Percentiles rank a stretch among this genome's conserved stretches.
phyloP scores from a whole-genome alignment of 2,888 invertebrate genomes.

The Agelastica alni region DNA sequence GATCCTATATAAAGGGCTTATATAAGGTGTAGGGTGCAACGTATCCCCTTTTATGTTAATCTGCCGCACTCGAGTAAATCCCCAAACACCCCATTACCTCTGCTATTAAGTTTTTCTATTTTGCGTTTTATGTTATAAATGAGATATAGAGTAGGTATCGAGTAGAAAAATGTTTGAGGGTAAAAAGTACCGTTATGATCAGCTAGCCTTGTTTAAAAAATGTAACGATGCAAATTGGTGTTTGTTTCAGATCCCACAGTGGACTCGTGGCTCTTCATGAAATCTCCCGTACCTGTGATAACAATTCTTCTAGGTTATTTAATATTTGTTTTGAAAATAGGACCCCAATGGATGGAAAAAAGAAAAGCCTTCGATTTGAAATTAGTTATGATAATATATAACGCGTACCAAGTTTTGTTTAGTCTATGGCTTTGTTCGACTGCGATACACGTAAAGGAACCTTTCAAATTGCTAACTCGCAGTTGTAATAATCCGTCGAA shows the following conservation, averaged over 20 bases:
- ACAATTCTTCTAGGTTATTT: constrained; percentile 69
- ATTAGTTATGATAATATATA: constrained; percentile 75
- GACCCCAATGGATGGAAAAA: constrained; percentile 77
- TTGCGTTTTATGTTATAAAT: no score
- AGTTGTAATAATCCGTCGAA: constrained; percentile 45
- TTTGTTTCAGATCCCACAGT: constrained; percentile 72
- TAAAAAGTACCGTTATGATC: no score
- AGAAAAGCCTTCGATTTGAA: constrained; percentile 75
- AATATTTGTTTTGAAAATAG: constrained; percentile 74
- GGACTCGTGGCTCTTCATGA: constrained; percentile 78
- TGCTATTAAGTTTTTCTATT: no score
- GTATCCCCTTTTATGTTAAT: no score
- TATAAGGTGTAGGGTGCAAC: no score
- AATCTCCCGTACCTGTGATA: constrained; percentile 72
- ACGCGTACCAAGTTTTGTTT: constrained; percentile 85
- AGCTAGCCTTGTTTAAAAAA: no score
- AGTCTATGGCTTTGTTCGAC: constrained; percentile 71
- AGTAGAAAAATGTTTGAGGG: no score
- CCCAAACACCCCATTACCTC: no score
- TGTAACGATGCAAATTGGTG: no score
- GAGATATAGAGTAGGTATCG: no score
- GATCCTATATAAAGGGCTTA: no score
- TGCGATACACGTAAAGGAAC: constrained; percentile 51
- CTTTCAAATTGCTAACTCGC: constrained; percentile 41
- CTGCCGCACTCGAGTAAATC: no score